These are phyloP conservation scores for Leptonema lineaticorne DNA, from an alignment of 1,140 invertebrate genomes.

Conservation along the genomic window DNA sequence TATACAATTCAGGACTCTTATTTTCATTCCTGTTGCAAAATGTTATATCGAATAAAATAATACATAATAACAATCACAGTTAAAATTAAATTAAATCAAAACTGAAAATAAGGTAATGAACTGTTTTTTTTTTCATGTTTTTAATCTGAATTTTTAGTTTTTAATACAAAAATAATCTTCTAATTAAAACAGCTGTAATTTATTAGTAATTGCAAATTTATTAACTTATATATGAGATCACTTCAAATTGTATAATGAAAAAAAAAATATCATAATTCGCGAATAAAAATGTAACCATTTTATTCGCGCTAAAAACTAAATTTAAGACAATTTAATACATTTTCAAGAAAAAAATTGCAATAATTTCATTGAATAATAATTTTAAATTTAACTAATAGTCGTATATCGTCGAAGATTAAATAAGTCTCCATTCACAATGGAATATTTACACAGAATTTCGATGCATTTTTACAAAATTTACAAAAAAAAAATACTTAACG, in stretches of 20 bases:
- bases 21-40: constrained; percentile 5
- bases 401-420: too few species aligned
- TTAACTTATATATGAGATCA: too few species aligned
- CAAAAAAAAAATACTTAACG: not conserved
- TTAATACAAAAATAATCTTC: too few species aligned
- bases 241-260: too few species aligned
- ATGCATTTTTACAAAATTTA: constrained; percentile 1
- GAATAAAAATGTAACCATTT: too few species aligned
- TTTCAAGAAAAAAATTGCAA: not conserved
- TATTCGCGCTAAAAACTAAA: too few species aligned
- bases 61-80: constrained; percentile 11
- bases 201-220: too few species aligned
- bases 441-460: not conserved
- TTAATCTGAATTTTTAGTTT: too few species aligned
- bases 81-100: not conserved
- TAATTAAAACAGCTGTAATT: too few species aligned
- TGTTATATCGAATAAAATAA: not conserved
- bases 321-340: not conserved
- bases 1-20: not conserved
- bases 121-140: too few species aligned
- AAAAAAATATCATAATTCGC: not conserved
- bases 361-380: not conserved
- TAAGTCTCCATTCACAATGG: constrained; percentile 16
- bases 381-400: too few species aligned
- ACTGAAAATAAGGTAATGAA: too few species aligned